phyloP scores from a whole-genome alignment of 2,888 invertebrate genomes.

The Euphydryas editha region DNA sequence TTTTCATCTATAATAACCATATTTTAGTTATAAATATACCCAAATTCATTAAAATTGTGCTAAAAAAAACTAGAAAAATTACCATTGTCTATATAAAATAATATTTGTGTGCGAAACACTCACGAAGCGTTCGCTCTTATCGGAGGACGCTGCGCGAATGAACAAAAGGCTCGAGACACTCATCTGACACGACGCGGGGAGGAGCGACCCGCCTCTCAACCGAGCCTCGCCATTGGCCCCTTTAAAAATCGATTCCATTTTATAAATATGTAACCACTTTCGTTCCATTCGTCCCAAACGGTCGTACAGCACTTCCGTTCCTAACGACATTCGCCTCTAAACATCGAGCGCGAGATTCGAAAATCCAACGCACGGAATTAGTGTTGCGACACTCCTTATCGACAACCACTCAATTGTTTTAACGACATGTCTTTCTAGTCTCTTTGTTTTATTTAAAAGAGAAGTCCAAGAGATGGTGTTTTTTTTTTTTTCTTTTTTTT shows the following conservation, averaged over 20 bases:
- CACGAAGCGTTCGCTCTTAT: slow-evolving; percentile 52
- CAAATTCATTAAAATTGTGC: neutral
- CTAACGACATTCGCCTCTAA: slow-evolving; percentile 45
- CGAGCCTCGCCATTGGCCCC: slow-evolving; percentile 74
- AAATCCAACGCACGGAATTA: slow-evolving; percentile 48
- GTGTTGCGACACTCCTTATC: slow-evolving; percentile 56
- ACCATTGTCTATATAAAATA: too few relatives aligned
- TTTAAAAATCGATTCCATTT: slow-evolving; percentile 84
- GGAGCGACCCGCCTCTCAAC: slow-evolving; percentile 74
- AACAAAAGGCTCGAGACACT: slow-evolving; percentile 73
- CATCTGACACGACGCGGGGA: slow-evolving; percentile 75
- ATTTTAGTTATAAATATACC: neutral
- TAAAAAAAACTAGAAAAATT: neutral
- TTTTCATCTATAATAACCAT: too few relatives aligned
- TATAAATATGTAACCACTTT: slow-evolving; percentile 83
- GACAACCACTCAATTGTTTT: slow-evolving; percentile 75
- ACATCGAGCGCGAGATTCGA: slow-evolving; percentile 39
- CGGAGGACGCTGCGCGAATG: slow-evolving; percentile 71
- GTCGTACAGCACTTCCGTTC: slow-evolving; percentile 42
- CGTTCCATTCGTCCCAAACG: slow-evolving; percentile 52
- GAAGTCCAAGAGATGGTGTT: slow-evolving; percentile 68
- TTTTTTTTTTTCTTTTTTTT: slow-evolving; percentile 62
- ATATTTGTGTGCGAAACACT: neutral
- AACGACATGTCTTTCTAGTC: slow-evolving; percentile 79
- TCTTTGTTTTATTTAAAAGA: slow-evolving; percentile 81